phyloP scores from a whole-genome alignment of 1,140 invertebrate species.

The Vanessa tameamea region DNA sequence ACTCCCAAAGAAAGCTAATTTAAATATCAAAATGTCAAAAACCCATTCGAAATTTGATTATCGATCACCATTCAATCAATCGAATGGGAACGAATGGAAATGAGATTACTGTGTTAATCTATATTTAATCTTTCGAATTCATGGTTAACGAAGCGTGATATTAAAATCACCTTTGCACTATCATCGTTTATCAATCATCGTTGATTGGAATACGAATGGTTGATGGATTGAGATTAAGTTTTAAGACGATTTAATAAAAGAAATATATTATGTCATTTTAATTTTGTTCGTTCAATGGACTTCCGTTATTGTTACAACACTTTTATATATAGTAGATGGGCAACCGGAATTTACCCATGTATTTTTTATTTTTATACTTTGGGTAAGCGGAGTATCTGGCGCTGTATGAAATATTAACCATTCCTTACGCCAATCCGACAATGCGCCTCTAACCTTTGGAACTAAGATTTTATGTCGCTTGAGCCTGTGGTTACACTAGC shows the following conservation, averaged over 20 bases:
- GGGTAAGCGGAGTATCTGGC: no score
- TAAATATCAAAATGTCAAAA: background rate
- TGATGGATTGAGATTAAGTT: constrained; percentile 5
- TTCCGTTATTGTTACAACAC: no score
- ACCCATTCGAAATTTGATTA: background rate
- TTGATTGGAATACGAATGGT: constrained; percentile 6
- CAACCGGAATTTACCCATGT: no score
- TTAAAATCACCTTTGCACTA: constrained; percentile 12
- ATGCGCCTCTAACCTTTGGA: no score
- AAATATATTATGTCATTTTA: background rate
- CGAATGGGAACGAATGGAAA: constrained; percentile 1
- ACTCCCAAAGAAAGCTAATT: background rate
- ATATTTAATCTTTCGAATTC: background rate
- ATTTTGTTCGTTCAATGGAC: no score
- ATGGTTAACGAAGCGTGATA: constrained; percentile 12
- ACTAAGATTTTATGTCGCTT: no score
- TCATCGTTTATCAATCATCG: constrained; percentile 7
- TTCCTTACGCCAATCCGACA: no score
- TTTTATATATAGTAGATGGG: no score
- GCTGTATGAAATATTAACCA: no score
- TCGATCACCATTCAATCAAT: constrained; percentile 5
- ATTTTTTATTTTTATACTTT: no score
- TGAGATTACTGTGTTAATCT: constrained; percentile 5
- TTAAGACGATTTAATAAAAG: background rate
- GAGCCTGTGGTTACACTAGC: no score